Percentiles rank a stretch among this genome's conserved stretches.
phyloP scores from a whole-genome alignment of 2,888 invertebrate genomes.

The Psylliodes chrysocephalus region DNA sequence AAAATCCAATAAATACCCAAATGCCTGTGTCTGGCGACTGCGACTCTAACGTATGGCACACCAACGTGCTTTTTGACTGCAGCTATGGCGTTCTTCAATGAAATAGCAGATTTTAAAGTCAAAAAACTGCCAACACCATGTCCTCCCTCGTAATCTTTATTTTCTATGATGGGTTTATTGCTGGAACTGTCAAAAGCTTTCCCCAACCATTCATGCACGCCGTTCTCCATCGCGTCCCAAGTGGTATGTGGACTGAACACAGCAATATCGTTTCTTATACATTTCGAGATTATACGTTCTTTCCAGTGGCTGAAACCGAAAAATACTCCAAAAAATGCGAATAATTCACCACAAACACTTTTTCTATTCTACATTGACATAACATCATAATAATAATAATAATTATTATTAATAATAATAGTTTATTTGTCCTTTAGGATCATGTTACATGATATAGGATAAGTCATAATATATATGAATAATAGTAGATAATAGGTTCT shows the following conservation, averaged over 20 bases:
- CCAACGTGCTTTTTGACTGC: slow-evolving; percentile 77
- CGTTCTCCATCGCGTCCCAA: slow-evolving; percentile 85
- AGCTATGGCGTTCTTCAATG: slow-evolving; percentile 72
- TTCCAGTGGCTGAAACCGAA: slow-evolving; percentile 72
- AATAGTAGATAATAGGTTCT: too few species aligned
- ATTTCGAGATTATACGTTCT: slow-evolving; percentile 81
- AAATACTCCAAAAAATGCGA: too few species aligned
- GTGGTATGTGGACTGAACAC: slow-evolving; percentile 94
- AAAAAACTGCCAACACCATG: slow-evolving; percentile 69
- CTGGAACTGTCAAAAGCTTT: slow-evolving; percentile 68
- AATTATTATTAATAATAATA: too few species aligned
- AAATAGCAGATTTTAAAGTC: slow-evolving; percentile 65
- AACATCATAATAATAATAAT: too few species aligned
- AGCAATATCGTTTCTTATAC: slow-evolving; percentile 86
- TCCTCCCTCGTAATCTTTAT: slow-evolving; percentile 58
- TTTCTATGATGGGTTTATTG: slow-evolving; percentile 50
- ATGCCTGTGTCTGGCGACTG: slow-evolving; percentile 67
- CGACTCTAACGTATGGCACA: slow-evolving; percentile 78
- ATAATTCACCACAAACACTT: too few species aligned
- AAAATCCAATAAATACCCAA: slow-evolving; percentile 50
- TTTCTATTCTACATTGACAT: too few species aligned
- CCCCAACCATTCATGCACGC: slow-evolving; percentile 95
- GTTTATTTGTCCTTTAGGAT: too few species aligned
- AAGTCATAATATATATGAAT: too few species aligned
- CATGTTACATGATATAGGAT: too few species aligned